Evolutionary conservation across 2,888 invertebrate species (phyloP), one percentile per base, ranked within the genome.

Genomic region (Caenorhabditis sp.): DNA sequence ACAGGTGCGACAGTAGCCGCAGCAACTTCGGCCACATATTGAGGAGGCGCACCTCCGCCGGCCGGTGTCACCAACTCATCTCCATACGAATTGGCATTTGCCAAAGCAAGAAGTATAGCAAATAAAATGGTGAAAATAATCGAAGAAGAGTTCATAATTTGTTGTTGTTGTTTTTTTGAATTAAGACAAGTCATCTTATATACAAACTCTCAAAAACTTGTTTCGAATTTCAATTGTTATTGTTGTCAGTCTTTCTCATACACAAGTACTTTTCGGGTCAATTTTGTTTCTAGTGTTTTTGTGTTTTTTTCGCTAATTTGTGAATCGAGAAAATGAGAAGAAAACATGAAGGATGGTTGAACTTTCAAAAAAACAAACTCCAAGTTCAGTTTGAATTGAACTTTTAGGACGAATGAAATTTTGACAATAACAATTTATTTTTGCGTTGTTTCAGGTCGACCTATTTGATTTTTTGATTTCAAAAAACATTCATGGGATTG

Each of bases 31-130:
- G 54, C 61, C 14, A 58, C 61, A 0, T 65, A 55, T 51, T 36
- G 23, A 37, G 49, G 26, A 21, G 59, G 69, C 17, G 69, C 66
- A 53, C 66, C 66, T 12, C 65, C 76, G 1, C 70, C 73, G 17
- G 62, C 70, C 2, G 77, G 76, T 26, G 70, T 69, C 3, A 67
- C 64, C 26, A 73, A 66, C 51, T 79, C 79, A 57, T 79, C 79
- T 53, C 79, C 79, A 60, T 79, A 79, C 21, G 65, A 50, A 62
- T 65, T 4, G 69, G 36, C 43, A 17, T 6, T 12, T 3, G 14
- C 43, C 14, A 43, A 17, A 14, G 43, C 12, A 43, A 43, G 6
- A 17, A 36, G 6, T 36, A 43, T 10, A 17, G 17, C 12, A 14
- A 43, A 43, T n/a, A n/a, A n/a, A n/a, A n/a, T n/a, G 12, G 14